These are phyloP conservation scores for Adrianichthys oophorus DNA, from an alignment of 2,797 vertebrate genomes.

Conservation along the genomic window DNA sequence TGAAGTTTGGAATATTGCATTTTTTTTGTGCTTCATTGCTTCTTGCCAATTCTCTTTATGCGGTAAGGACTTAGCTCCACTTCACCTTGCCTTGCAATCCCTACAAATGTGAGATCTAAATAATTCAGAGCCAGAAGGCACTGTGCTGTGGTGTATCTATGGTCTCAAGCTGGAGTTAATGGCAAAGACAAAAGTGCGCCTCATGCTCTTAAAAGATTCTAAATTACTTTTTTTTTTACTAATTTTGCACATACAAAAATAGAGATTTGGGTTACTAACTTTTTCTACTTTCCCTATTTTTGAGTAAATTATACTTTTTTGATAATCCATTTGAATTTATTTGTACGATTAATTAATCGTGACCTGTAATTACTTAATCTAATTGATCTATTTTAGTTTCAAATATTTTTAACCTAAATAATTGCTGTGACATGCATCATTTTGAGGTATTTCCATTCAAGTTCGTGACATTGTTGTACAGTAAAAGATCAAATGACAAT, in stretches of 20 bases:
- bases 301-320: too few species aligned
- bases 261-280: not conserved
- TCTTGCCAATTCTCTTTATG: slow-evolving; percentile 17
- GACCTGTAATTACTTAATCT: too few species aligned
- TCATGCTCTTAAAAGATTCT: slow-evolving; percentile 16
- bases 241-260: slow-evolving; percentile 19
- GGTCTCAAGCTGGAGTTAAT: slow-evolving; percentile 36
- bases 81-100: slow-evolving; percentile 46
- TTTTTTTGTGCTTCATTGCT: slow-evolving; percentile 16
- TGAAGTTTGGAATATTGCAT: not conserved
- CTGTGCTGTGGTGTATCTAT: slow-evolving; percentile 29
- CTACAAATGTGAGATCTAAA: slow-evolving; percentile 53
- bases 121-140: slow-evolving; percentile 53
- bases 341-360: too few species aligned
- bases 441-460: too few species aligned
- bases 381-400: too few species aligned
- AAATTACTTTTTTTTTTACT: slow-evolving; percentile 17
- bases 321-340: too few species aligned
- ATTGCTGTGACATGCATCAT: too few species aligned
- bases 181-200: slow-evolving; percentile 19
- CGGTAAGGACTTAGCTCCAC: slow-evolving; percentile 48
- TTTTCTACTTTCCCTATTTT: not conserved
- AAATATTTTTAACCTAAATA: too few species aligned
- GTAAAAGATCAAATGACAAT: too few species aligned
- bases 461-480: too few species aligned